Evolutionary conservation across 2,797 vertebrate genomes (phyloP).

Genomic region (Squalus acanthias): DNA sequence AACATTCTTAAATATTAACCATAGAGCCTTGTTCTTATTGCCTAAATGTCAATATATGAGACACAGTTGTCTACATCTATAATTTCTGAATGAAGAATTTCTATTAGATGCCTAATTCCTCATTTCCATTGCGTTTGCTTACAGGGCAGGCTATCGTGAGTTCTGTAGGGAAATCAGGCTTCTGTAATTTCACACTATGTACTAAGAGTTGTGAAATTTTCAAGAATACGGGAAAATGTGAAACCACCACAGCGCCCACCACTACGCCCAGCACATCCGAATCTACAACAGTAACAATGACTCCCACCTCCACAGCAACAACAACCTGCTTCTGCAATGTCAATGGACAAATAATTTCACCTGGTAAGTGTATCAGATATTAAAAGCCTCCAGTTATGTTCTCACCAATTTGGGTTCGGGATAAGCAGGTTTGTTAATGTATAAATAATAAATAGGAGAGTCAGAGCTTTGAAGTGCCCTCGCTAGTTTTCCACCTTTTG

Average conservation of each 20-base stretch:
- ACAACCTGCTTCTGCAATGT: conserved; percentile 51
- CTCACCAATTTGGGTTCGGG: neutral
- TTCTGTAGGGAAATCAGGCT: conserved; percentile 56
- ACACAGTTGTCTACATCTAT: rapidly evolving
- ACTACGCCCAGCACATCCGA: neutral
- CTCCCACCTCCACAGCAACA: rapidly evolving
- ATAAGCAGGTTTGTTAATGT: neutral
- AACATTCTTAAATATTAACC: neutral
- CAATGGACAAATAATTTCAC: conserved; percentile 47
- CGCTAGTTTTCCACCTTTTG: neutral
- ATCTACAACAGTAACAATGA: neutral
- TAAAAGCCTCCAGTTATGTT: neutral
- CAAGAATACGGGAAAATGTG: conserved; percentile 41
- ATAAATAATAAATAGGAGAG: neutral
- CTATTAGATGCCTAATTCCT: rapidly evolving
- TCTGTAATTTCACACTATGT: conserved; percentile 57
- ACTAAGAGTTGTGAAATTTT: conserved; percentile 51
- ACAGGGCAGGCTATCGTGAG: neutral
- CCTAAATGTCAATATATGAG: rapidly evolving
- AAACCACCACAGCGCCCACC: rapidly evolving
- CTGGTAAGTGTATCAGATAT: conserved; percentile 50
- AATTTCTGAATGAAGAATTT: too few species aligned
- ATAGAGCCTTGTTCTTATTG: neutral
- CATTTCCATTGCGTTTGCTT: neutral
- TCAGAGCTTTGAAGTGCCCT: neutral